These are phyloP conservation scores for Thyatira batis DNA, from an alignment of 2,888 invertebrate species.

Conservation along the genomic window DNA sequence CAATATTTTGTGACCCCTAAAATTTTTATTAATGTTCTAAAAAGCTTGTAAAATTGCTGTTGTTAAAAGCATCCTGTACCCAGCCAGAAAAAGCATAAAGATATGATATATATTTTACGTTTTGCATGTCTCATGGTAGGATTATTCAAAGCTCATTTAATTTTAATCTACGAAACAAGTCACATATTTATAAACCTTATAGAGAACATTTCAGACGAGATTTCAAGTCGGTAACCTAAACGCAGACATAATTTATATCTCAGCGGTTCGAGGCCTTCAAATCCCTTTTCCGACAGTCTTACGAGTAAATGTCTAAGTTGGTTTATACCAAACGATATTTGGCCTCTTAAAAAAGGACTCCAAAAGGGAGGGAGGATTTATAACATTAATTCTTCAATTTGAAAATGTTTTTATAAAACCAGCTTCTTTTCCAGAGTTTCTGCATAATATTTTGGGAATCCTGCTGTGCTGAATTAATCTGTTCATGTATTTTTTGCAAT, in stretches of 20 bases:
- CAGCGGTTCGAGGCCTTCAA: constrained; percentile 14
- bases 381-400: constrained; percentile 18
- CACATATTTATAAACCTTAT: background rate
- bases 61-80: background rate
- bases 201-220: constrained; percentile 4
- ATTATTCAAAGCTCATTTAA: too few relatives aligned
- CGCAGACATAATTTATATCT: constrained; percentile 18
- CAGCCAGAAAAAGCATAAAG: background rate
- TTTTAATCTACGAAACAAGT: too few relatives aligned
- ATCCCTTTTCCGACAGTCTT: constrained; percentile 19
- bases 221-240: constrained; percentile 12
- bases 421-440: background rate
- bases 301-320: constrained; percentile 8
- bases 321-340: constrained; percentile 18
- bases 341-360: constrained; percentile 8
- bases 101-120: too few relatives aligned
- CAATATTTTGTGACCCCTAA: constrained; percentile 37
- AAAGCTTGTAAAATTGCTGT: background rate
- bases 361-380: constrained; percentile 18
- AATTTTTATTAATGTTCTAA: constrained; percentile 21
- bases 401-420: constrained; percentile 10
- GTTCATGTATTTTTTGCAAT: background rate
- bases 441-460: background rate
- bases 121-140: too few relatives aligned
- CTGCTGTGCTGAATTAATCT: background rate